Evolutionary conservation across 2,113 vertebrate species (phyloP), one percentile per base, ranked within the genome.

Genomic region (Octodon degus): DNA sequence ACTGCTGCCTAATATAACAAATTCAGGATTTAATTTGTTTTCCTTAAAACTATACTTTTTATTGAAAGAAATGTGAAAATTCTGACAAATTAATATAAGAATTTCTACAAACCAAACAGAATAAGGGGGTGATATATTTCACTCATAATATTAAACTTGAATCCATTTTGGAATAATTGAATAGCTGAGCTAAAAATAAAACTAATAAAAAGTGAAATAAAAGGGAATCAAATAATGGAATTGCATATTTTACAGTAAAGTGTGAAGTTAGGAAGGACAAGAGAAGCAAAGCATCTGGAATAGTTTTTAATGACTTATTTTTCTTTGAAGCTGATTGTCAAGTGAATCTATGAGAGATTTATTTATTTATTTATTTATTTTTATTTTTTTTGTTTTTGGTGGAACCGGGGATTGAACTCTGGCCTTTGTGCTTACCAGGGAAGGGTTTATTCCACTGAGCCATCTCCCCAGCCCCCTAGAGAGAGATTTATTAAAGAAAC

Each of bases 41-140:
- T 95, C n/a, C 34, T 84, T 37, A 68, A 43, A 90, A 86, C 24
- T 30, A 22, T 76, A 79, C 50, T 84, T 93, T 83, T 92, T 86
- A 19, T 88, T 87, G 55, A 32, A 94, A 13, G 91, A 95, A 89
- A 82, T 70, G 50, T 90, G n/a, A 96, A 96, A 97, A 93, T 47
- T 83, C n/a, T 67, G 67, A 80, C 81, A 93, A 95, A 83, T 93
- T 93, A 95, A 67, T 74, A 34, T 58, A 50, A 4, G 60, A 55
- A 93, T 90, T 95, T 77, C 19, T 95, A 70, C 40, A 94, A 95
- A 85, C 11, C 5, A 96, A 96, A 76, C 10, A 93, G 74, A 81
- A 11, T 55, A 95, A 94, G 13, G 27, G n/a, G 9, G 89, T 62
- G 79, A 79, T 25, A 86, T 96, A 74, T 43, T 91, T 40, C 11